Evolutionary conservation across 2,113 vertebrate species (phyloP), one percentile per base, ranked within the genome.

Genomic region (Mus pahari): DNA sequence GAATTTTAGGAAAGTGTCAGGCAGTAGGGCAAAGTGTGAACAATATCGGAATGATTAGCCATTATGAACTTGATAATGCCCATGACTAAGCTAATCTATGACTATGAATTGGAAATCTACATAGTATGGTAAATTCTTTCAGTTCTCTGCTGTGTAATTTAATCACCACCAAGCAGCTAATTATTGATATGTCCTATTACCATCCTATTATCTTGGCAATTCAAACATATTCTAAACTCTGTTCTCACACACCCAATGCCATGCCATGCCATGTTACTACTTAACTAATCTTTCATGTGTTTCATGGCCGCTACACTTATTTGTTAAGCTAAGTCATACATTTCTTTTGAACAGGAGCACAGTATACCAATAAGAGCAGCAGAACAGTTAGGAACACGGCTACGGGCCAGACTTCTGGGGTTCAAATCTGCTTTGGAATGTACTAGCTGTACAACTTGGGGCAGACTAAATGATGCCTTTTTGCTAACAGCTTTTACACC

Each of bases 31-130:
- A 92, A 97, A 68, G 42, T 98, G 53, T 95, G 78, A 53, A 95
- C 77, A 97, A 97, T 96, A 93, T 86, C 71, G 50, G 88, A 96
- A 90, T 94, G 81, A 97, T 94, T 95, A 96, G 89, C 81, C 62
- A 92, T 96, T 96, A 89, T 90, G 50, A 89, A 28, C 66, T 92
- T 97, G 77, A 95, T 95, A 89, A 97, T 95, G 90, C n/a, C 89
- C 16, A 60, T 82, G 73, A 82, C 92, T 96, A 95, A 96, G 88
- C 60, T 96, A 95, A 86, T 96, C 92, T 95, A 33, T 92, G 95
- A 48, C 60, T 90, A 77, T 96, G 91, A 91, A 97, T 74, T 94
- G 66, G 48, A 53, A 97, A 83, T 94, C 66, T 96, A 79, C 78
- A n/a, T 88, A 96, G 83, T 39, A 31, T 87, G 68, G 36, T 82